Evolutionary conservation across 2,113 vertebrate genomes (phyloP), one percentile per base, ranked within the genome.

Genomic region (Plestiodon gilberti): DNA sequence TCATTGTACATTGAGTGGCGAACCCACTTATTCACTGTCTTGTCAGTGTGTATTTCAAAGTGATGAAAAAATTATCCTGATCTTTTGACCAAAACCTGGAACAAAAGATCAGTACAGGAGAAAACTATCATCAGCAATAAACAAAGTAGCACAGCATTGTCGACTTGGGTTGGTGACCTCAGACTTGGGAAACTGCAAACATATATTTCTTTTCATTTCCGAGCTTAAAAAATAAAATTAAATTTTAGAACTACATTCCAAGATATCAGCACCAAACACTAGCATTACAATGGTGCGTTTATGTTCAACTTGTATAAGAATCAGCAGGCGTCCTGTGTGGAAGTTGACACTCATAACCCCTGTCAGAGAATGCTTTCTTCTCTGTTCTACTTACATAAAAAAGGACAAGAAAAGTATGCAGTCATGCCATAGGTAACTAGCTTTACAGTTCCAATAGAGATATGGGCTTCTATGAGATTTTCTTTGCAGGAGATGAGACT

Each of bases 91-190:
- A 0, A 86, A 87, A 25, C 2, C 30, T 10, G 30, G 14, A 48
- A 78, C 2, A 76, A 86, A 64, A 84, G 8, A 40, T 84, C 43
- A 85, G 22, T 23, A 85, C 43, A 65, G 79, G 83, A 78, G 20
- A 25, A 82, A 93, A 28, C 14, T 85, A 52, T 88, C n/a, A 75
- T 57, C 18, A 62, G n/a, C 17, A 85, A 11, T 71, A 93, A 90
- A 87, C 81, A 86, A 90, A 91, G 87, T 0, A 80, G 3, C 25
- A 81, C 0, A 0, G 1, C 3, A 65, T 0, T 52, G 0, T 70
- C 2, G 40, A 13, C 18, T 85, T 14, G 74, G 2, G 6, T 14
- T 83, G 0, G 0, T 88, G 77, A 87, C 8, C 23, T 89, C 84
- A 86, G n/a, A 11, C 15, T 52, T 52, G 20, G 7, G 38, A 88